Conservation (phyloP, 2,888 invertebrate species). For the Apamea epomidion region DNA sequence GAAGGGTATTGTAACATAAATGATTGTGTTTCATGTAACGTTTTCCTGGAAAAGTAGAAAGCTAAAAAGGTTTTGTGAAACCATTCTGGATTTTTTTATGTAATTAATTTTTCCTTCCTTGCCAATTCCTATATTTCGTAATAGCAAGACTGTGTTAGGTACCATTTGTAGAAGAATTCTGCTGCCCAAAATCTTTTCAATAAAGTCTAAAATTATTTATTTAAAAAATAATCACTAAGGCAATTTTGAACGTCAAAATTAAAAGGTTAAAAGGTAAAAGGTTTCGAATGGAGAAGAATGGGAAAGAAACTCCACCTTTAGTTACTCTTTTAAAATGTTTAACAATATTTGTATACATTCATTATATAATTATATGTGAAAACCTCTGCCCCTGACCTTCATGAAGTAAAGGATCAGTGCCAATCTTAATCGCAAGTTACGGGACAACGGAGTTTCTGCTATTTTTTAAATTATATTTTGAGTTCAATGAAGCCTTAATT, state of each 20-base stretch:
- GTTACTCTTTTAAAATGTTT: too few species aligned
- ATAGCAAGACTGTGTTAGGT: background rate
- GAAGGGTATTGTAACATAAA: constrained; percentile 34
- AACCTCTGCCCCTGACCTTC: background rate
- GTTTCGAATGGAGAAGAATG: too few species aligned
- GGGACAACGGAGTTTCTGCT: background rate
- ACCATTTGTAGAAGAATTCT: background rate
- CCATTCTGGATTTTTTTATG: background rate
- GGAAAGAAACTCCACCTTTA: background rate
- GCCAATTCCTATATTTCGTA: background rate
- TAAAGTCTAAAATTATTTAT: background rate
- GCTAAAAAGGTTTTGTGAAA: background rate
- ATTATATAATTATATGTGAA: background rate
- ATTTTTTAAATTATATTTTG: background rate
- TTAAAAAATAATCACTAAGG: too few species aligned
- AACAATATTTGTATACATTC: background rate
- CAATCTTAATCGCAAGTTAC: background rate
- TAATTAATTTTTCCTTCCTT: background rate
- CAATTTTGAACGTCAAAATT: too few species aligned
- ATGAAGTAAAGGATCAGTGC: background rate
- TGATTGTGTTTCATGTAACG: constrained; percentile 17
- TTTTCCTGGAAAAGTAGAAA: constrained; percentile 12
- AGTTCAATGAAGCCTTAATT: background rate
- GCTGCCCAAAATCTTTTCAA: background rate
- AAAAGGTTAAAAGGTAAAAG: too few species aligned